Evolutionary conservation across 2,797 vertebrate species (phyloP).

Genomic region (Eurystomus glaucurus): DNA sequence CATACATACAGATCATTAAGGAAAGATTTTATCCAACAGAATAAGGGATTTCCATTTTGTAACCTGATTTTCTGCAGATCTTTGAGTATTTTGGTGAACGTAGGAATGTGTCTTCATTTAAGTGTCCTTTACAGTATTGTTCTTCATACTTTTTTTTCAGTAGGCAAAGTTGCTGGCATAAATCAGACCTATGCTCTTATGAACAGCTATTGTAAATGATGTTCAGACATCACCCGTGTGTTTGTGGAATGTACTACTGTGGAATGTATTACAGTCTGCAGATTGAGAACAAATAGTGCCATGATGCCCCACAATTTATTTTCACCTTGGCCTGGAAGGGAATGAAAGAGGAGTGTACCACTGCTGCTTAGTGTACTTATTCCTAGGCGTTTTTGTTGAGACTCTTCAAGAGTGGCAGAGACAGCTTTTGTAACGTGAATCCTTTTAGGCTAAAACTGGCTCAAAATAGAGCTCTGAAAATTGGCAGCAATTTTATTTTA

Average conservation of each 20-base stretch:
- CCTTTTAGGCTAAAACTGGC: neutral
- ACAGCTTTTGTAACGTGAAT: neutral
- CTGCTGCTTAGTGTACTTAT: neutral
- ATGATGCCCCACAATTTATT: neutral
- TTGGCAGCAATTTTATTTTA: neutral
- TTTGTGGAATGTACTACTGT: neutral
- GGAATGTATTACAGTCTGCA: neutral
- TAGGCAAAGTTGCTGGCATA: neutral
- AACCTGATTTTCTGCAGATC: neutral
- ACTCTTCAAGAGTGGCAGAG: neutral
- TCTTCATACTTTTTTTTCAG: neutral
- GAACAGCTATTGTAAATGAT: neutral
- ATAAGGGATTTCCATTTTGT: neutral
- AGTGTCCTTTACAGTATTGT: neutral
- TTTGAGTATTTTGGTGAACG: neutral
- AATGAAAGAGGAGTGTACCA: neutral
- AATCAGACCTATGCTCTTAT: neutral
- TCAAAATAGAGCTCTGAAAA: neutral
- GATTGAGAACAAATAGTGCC: neutral
- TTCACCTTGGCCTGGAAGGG: neutral
- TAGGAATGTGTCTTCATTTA: neutral
- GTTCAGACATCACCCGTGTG: neutral
- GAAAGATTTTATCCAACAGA: neutral
- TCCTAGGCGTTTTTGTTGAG: neutral
- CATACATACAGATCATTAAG: neutral